phyloP scores from a whole-genome alignment of 2,888 invertebrate genomes.

The Aphodius granarius region DNA sequence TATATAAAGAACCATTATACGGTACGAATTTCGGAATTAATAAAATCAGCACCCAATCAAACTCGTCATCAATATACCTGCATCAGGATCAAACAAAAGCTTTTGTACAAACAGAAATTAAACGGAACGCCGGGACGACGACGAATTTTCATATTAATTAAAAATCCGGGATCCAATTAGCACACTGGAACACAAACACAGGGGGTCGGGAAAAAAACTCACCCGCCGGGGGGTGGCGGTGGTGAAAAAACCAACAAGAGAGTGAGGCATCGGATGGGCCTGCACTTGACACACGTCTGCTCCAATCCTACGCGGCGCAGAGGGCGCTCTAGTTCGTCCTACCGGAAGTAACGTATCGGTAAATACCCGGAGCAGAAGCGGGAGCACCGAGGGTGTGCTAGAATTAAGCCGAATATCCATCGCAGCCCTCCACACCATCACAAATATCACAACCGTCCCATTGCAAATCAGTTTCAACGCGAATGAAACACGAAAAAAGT shows the following conservation, averaged over 20 bases:
- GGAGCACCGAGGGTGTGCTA: conserved; percentile 29
- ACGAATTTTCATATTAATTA: conserved; percentile 55
- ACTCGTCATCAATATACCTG: conserved; percentile 4
- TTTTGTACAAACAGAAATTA: conserved; percentile 40
- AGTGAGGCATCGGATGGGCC: conserved; percentile 33
- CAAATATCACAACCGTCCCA: conserved; percentile 17
- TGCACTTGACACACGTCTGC: conserved; percentile 55
- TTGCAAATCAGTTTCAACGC: conserved; percentile 21
- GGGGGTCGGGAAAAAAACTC: not conserved
- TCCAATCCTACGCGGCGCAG: conserved; percentile 36
- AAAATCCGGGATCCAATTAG: conserved; percentile 55
- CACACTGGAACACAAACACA: conserved; percentile 29
- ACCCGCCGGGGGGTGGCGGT: conserved; percentile 28
- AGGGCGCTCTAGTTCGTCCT: conserved; percentile 31
- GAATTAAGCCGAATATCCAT: conserved; percentile 29
- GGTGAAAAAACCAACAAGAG: conserved; percentile 47
- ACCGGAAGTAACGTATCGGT: conserved; percentile 42
- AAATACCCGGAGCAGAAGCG: conserved; percentile 29
- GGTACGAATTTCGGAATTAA: conserved; percentile 14
- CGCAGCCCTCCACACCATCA: conserved; percentile 1
- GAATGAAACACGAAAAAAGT: conserved; percentile 16
- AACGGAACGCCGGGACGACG: conserved; percentile 43
- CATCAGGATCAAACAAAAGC: conserved; percentile 30
- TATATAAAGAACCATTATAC: not conserved
- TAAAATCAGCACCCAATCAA: conserved; percentile 18